Evolutionary conservation across 2,113 vertebrate species (phyloP).

Genomic region (Indri indri): DNA sequence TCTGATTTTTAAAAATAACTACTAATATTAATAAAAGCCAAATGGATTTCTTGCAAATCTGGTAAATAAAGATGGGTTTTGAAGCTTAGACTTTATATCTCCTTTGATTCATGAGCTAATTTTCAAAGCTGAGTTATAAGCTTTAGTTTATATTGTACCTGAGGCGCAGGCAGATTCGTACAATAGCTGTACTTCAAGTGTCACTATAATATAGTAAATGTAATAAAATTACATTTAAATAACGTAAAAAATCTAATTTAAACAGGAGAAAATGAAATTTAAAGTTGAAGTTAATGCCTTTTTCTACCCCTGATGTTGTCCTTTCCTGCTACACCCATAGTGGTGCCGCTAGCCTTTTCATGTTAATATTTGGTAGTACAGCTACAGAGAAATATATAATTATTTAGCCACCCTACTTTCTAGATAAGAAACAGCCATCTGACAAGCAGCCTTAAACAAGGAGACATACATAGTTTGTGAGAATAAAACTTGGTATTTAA

Average conservation of each 20-base stretch:
- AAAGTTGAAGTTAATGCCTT: conserved; percentile 61
- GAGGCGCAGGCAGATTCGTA: conserved; percentile 65
- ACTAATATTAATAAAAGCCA: conserved; percentile 67
- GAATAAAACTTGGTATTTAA: not conserved
- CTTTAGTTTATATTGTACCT: conserved; percentile 71
- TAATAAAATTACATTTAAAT: conserved; percentile 78
- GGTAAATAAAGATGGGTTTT: conserved; percentile 68
- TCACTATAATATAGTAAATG: conserved; percentile 69
- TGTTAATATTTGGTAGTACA: conserved; percentile 19
- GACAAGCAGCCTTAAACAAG: not conserved
- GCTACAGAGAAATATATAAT: not conserved
- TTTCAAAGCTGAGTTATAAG: conserved; percentile 71
- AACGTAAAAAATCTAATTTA: conserved; percentile 75
- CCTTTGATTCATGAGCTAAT: conserved; percentile 74
- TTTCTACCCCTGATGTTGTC: conserved; percentile 19
- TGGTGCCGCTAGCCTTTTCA: not conserved
- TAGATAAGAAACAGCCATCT: not conserved
- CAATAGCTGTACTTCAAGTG: conserved; percentile 71
- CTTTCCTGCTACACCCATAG: not conserved
- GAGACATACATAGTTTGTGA: not conserved
- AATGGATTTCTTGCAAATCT: conserved; percentile 72
- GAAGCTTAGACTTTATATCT: conserved; percentile 66
- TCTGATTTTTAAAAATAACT: conserved; percentile 69
- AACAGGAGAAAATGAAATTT: conserved; percentile 62
- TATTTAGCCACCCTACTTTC: not conserved